These are phyloP conservation scores for Pseudobourletiella spinata DNA, from an alignment of 1,140 invertebrate genomes.

Conservation along the genomic window DNA sequence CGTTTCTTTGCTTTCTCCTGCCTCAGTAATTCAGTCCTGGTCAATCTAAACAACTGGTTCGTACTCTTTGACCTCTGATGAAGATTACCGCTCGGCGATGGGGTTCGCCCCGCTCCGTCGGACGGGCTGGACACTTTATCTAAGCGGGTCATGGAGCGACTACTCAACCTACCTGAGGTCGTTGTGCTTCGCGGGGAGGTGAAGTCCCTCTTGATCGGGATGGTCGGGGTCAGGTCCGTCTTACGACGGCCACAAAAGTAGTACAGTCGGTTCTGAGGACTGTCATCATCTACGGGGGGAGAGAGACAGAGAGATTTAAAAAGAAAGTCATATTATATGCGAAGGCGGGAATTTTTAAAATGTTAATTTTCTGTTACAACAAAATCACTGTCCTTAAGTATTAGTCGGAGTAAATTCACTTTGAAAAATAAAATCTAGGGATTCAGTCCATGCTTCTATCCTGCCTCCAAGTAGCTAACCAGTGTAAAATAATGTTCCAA, in stretches of 20 bases:
- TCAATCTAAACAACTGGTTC: conserved; percentile 28
- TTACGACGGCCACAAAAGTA: conserved; percentile 61
- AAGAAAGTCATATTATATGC: too few relatives aligned
- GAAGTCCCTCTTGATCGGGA: conserved; percentile 59
- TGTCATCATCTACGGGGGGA: conserved; percentile 22
- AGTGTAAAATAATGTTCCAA: too few relatives aligned
- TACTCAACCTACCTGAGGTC: conserved; percentile 7
- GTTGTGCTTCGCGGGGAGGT: not conserved
- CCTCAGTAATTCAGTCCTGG: conserved; percentile 29
- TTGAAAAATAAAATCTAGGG: too few relatives aligned
- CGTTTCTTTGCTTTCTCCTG: conserved; percentile 17
- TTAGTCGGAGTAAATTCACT: too few relatives aligned
- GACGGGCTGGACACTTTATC: conserved; percentile 20
- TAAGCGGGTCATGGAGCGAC: conserved; percentile 32
- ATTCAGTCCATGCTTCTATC: too few relatives aligned
- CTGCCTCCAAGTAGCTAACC: too few relatives aligned
- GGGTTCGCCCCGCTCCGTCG: not conserved
- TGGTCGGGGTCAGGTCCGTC: conserved; percentile 80
- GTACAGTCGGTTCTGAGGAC: not conserved
- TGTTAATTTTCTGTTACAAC: too few relatives aligned
- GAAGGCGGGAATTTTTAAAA: too few relatives aligned
- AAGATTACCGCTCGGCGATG: not conserved
- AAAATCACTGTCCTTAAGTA: too few relatives aligned
- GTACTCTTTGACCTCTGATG: conserved; percentile 30
- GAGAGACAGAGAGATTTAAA: too few relatives aligned